A percentile compares a stretch with the other conserved stretches of the same genome.
Conservation (phyloP, 2,113 vertebrate species). For the Macaca nemestrina region DNA sequence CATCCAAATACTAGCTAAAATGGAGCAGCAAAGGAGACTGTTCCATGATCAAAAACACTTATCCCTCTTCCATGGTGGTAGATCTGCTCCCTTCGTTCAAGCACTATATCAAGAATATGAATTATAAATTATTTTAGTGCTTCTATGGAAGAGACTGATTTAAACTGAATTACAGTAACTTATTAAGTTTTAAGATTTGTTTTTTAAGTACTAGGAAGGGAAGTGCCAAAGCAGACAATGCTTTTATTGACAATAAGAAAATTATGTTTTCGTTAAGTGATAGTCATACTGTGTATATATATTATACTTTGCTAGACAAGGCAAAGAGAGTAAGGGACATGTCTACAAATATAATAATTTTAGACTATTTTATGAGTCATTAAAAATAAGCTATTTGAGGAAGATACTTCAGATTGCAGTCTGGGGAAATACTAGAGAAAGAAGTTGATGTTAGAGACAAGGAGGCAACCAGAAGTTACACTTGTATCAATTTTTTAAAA, state of each 20-base stretch:
- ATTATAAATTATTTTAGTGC: background rate
- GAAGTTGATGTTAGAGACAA: background rate
- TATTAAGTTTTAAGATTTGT: background rate
- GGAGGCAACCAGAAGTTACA: background rate
- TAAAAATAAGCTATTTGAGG: background rate
- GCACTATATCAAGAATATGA: background rate
- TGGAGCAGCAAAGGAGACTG: background rate
- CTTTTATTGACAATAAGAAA: background rate
- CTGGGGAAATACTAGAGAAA: background rate
- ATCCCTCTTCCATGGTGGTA: background rate
- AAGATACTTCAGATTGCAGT: background rate
- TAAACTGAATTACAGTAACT: background rate
- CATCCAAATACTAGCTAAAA: background rate
- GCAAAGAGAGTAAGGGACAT: background rate
- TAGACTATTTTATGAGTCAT: background rate
- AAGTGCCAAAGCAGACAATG: background rate
- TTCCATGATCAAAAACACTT: background rate
- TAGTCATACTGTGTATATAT: background rate
- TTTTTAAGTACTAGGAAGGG: background rate
- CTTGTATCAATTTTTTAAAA: background rate
- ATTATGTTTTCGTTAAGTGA: background rate
- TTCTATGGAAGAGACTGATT: background rate
- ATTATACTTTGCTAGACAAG: slow-evolving; percentile 20
- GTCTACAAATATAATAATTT: background rate
- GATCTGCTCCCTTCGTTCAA: background rate